Conservation (phyloP, 1,140 invertebrate species). For the Drosophila baimaii region DNA sequence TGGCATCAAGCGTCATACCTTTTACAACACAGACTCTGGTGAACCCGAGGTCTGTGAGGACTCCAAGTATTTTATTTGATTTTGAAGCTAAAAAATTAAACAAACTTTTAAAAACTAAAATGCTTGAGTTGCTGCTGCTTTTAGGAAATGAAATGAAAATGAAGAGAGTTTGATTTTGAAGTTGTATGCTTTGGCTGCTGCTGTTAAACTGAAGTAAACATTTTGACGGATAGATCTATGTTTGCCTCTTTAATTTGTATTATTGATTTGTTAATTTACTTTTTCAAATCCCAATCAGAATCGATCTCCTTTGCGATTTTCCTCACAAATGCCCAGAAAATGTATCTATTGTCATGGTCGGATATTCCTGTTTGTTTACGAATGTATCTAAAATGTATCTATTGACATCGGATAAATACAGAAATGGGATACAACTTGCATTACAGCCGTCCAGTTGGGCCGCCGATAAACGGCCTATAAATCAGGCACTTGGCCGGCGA, state of each 20-base stretch:
- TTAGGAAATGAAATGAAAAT: too few species aligned
- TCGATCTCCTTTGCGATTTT: not conserved
- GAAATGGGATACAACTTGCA: slow-evolving; percentile 37
- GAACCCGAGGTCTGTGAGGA: slow-evolving; percentile 23
- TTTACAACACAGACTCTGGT: slow-evolving; percentile 85
- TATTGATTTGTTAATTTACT: too few species aligned
- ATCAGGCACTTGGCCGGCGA: slow-evolving; percentile 66
- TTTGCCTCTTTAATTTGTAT: too few species aligned
- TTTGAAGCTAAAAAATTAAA: too few species aligned
- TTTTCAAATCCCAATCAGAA: too few species aligned
- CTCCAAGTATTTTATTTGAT: not conserved
- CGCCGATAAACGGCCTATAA: slow-evolving; percentile 71
- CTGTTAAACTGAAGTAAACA: too few species aligned
- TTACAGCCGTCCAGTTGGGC: slow-evolving; percentile 11
- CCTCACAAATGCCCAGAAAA: not conserved
- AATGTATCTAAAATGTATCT: slow-evolving; percentile 2
- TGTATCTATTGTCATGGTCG: not conserved
- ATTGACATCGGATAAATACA: not conserved
- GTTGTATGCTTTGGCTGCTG: too few species aligned
- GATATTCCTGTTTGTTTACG: not conserved
- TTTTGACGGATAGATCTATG: too few species aligned
- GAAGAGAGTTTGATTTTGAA: too few species aligned
- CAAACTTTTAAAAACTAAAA: too few species aligned
- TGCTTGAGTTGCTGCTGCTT: too few species aligned
- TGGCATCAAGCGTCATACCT: slow-evolving; percentile 90